phyloP scores from a whole-genome alignment of 2,113 vertebrate genomes.

The Phrynosoma platyrhinos region DNA sequence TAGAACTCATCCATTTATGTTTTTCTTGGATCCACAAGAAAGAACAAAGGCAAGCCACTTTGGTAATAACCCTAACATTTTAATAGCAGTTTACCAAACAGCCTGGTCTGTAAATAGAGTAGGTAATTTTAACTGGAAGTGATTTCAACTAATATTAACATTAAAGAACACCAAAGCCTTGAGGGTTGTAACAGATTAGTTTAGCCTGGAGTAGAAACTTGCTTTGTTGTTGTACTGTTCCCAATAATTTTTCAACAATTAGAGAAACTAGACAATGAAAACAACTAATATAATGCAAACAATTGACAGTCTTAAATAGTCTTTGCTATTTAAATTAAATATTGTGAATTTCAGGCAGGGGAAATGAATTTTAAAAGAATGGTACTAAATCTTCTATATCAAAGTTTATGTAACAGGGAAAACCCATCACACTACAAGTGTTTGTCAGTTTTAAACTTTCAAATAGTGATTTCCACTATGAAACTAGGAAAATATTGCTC shows the following conservation, averaged over 20 bases:
- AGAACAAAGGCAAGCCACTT: conserved; percentile 39
- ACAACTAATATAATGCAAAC: background rate
- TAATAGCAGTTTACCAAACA: conserved; percentile 47
- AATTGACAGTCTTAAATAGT: background rate
- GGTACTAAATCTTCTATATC: background rate
- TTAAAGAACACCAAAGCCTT: conserved; percentile 34
- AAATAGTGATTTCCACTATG: background rate
- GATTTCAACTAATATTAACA: conserved; percentile 43
- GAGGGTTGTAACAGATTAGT: conserved; percentile 31
- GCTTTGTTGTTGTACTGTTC: background rate
- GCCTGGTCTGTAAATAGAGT: conserved; percentile 37
- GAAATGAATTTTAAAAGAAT: background rate
- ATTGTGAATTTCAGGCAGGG: background rate
- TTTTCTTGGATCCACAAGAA: conserved; percentile 53
- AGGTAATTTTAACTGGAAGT: conserved; percentile 30
- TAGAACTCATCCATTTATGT: background rate
- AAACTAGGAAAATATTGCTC: background rate
- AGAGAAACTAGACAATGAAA: background rate
- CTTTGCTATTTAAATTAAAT: background rate
- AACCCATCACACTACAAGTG: background rate
- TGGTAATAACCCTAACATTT: conserved; percentile 36
- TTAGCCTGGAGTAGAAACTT: conserved; percentile 14
- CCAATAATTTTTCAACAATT: conserved; percentile 25
- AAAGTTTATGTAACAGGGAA: background rate
- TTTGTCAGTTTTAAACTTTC: background rate